phyloP scores from a whole-genome alignment of 1,140 invertebrate species.

The Drosophila seguyi region DNA sequence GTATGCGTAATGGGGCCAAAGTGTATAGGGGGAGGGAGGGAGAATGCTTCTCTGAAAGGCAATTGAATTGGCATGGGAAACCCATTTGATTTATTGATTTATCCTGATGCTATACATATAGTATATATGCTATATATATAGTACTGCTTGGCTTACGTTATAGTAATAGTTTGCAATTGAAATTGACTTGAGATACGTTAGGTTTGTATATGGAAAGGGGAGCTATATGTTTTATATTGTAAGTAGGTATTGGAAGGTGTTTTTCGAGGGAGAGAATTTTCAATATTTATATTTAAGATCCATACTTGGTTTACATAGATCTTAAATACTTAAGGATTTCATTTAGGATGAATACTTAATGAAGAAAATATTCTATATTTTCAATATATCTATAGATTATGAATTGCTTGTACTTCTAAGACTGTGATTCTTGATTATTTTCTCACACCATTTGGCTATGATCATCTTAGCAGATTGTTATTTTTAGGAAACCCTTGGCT shows the following conservation, averaged over 20 bases:
- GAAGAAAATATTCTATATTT: neutral
- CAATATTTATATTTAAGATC: neutral
- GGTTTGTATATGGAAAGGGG: neutral
- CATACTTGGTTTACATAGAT: neutral
- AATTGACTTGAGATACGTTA: neutral
- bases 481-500: neutral
- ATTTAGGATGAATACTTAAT: neutral
- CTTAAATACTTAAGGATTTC: neutral
- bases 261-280: neutral
- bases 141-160: neutral
- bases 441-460: neutral
- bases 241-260: neutral
- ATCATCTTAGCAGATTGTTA: too few relatives aligned
- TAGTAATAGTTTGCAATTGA: conserved; percentile 1
- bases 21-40: neutral
- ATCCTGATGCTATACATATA: conserved; percentile 4
- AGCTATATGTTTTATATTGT: neutral
- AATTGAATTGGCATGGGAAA: conserved; percentile 18
- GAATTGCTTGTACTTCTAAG: neutral
- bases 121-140: too few relatives aligned
- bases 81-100: conserved; percentile 19
- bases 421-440: too few relatives aligned
- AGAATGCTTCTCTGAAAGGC: conserved; percentile 2
- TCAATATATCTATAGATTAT: neutral
- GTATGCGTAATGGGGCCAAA: conserved; percentile 20